Base-by-base conservation (phyloP, 2,113 vertebrate species). In the Azemiops feae region DNA sequence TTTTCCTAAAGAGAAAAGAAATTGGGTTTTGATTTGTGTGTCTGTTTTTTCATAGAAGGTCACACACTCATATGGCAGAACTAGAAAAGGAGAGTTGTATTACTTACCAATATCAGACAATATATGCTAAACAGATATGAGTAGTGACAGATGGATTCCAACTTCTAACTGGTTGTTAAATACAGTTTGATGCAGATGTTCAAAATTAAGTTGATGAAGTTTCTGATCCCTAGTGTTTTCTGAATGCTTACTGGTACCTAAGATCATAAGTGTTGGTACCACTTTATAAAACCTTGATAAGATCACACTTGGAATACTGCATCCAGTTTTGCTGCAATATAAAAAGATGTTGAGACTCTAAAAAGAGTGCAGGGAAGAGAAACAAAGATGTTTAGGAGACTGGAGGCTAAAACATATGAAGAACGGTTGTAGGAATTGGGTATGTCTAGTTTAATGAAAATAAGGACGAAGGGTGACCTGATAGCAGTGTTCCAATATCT, bases 21-120 rank as follows among this genome's bases (percentile, higher is more conserved):
- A 87, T 50, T 87, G 81, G 25, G 53, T 87, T 91, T 92, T 57
- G 81, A 85, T 92, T 60, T 92, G 91, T 86, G 81, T 91, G 39
- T 23, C 11, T 86, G 39, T 91, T 43, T 10, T 91, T 86, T 47
- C 50, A 43, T n/a, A 58, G 34, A 55, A 86, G 39, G 54, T 60
- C 54, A 87, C 91, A 58, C 55, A 87, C 8, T 58, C 43, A 50
- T 60, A 45, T 11, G 16, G 30, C 20, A 22, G 30, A 30, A 52
- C 22, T 30, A 22, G 58, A 60, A 20, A 30, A 12, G 3, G 3
- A 50, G 27, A 52, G 30, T 8, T 22, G 16, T 14, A 50, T 92
- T 91, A 27, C 18, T 92, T 25, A 50, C 23, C 25, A 54, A 22
- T 47, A 22, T 34, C 20, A 91, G 50, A 57, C 12, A 85, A 55